These are phyloP conservation scores for Drosophila truncata DNA, from an alignment of 1,140 invertebrate genomes.

Conservation along the genomic window DNA sequence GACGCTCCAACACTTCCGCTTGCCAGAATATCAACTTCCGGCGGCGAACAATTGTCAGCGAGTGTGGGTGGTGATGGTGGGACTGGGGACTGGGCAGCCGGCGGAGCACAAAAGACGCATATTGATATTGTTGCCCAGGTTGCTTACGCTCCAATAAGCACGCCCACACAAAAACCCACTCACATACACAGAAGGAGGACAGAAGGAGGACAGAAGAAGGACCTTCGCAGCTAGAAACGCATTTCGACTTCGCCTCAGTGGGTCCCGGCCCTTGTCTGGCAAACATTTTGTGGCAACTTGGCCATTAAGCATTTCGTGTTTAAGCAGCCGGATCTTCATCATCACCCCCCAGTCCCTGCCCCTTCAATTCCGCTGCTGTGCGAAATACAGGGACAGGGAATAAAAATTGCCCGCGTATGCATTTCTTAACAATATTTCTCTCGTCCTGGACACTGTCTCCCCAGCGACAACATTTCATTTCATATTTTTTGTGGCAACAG, in stretches of 20 bases:
- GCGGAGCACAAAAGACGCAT: constrained; percentile 65
- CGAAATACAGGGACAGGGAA: constrained; percentile 30
- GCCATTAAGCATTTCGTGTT: constrained; percentile 76
- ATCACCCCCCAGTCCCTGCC: background rate
- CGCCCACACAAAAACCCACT: constrained; percentile 8
- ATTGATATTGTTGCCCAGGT: constrained; percentile 78
- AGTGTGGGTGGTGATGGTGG: background rate
- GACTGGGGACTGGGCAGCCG: background rate
- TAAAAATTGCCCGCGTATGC: constrained; percentile 74
- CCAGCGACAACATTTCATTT: constrained; percentile 75
- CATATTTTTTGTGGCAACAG: constrained; percentile 64
- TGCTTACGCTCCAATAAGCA: constrained; percentile 68
- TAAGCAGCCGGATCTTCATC: constrained; percentile 30
- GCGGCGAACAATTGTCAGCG: constrained; percentile 68
- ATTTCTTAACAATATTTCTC: constrained; percentile 73
- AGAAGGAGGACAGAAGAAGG: constrained; percentile 36
- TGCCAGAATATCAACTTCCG: constrained; percentile 76
- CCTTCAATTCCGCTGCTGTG: background rate
- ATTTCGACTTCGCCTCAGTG: constrained; percentile 75
- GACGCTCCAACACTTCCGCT: constrained; percentile 69
- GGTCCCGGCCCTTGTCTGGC: constrained; percentile 42
- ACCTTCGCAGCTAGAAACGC: constrained; percentile 65
- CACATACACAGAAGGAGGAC: constrained; percentile 6
- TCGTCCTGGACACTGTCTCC: constrained; percentile 25
- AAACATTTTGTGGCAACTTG: constrained; percentile 79